phyloP scores from a whole-genome alignment of 2,797 vertebrate species.

The Channallabes apus region DNA sequence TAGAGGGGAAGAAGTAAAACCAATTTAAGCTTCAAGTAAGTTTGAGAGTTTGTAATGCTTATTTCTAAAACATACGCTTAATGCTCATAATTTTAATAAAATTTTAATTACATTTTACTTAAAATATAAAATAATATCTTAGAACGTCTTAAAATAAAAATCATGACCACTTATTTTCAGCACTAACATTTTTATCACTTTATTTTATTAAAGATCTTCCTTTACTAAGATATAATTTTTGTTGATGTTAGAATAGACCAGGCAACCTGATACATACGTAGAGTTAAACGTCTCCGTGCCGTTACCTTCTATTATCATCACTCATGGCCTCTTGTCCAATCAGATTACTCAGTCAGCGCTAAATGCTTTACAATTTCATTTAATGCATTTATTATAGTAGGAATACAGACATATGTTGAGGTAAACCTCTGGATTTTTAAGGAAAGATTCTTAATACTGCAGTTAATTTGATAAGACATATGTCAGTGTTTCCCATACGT shows the following conservation, averaged over 20 bases:
- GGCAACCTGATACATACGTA: neutral
- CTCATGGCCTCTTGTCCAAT: too few relatives aligned
- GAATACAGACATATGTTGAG: neutral
- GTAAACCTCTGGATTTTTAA: neutral
- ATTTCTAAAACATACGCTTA: neutral
- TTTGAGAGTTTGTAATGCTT: neutral
- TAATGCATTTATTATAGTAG: neutral
- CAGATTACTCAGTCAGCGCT: too few relatives aligned
- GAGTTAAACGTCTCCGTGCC: too few relatives aligned
- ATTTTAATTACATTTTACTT: too few relatives aligned
- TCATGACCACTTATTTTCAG: neutral
- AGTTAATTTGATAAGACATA: neutral
- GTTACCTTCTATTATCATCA: too few relatives aligned
- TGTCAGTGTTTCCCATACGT: neutral
- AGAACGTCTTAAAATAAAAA: neutral
- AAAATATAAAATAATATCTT: too few relatives aligned
- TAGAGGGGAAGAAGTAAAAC: too few relatives aligned
- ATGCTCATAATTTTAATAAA: too few relatives aligned
- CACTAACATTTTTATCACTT: neutral
- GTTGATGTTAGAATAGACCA: neutral
- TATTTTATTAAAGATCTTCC: neutral
- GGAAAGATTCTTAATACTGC: neutral
- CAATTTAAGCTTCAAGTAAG: neutral
- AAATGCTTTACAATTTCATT: too few relatives aligned
- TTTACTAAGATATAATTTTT: neutral